Conservation (phyloP, 2,888 invertebrate species). For the Caenorhabditis macrosperma region DNA sequence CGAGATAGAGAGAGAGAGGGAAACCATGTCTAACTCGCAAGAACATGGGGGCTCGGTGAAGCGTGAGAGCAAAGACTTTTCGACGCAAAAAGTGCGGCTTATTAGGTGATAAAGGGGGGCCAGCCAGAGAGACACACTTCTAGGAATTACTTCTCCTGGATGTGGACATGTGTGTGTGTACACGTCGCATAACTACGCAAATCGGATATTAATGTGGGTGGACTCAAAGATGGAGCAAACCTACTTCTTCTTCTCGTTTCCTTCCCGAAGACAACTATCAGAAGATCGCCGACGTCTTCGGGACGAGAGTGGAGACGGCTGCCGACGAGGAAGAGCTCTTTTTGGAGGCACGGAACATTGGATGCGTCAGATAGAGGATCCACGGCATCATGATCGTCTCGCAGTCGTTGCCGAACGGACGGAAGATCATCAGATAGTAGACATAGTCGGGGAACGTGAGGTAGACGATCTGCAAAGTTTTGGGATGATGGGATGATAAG, state of each 20-base stretch:
- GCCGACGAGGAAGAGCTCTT: neutral
- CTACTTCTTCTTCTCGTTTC: no score
- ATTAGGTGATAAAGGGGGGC: no score
- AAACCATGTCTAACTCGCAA: no score
- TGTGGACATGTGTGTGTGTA: neutral
- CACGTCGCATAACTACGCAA: neutral
- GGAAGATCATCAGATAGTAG: constrained; percentile 45
- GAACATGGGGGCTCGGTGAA: no score
- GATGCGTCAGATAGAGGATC: constrained; percentile 48
- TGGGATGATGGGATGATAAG: no score
- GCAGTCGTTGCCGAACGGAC: constrained; percentile 47
- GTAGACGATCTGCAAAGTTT: constrained; percentile 39
- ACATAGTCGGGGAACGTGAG: constrained; percentile 11
- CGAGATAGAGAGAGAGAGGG: no score
- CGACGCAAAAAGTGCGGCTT: no score
- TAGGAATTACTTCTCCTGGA: no score
- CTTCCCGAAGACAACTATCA: no score
- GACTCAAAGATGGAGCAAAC: neutral
- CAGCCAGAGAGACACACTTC: no score
- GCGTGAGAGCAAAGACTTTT: no score
- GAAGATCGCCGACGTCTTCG: constrained; percentile 7
- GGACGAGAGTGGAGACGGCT: constrained; percentile 1
- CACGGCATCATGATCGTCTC: constrained; percentile 51
- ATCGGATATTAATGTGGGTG: neutral
- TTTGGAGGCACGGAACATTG: constrained; percentile 29